Conservation (phyloP, 2,113 vertebrate species). For the Platysteira castanea region DNA sequence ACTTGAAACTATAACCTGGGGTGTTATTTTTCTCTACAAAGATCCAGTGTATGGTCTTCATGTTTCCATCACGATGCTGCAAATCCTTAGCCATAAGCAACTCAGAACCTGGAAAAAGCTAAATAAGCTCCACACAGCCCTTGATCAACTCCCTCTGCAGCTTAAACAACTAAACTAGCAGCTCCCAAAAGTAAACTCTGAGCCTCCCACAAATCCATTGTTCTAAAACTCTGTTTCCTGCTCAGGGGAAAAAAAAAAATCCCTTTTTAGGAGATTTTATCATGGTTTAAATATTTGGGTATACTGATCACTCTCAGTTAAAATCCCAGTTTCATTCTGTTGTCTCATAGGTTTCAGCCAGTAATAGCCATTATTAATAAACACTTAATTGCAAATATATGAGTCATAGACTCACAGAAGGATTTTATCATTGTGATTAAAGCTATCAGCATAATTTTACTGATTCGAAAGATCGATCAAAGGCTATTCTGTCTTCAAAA, state of each 20-base stretch:
- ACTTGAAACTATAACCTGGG: neutral
- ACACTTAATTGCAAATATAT: neutral
- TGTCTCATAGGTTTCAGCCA: neutral
- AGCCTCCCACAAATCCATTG: neutral
- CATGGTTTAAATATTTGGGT: neutral
- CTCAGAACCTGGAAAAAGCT: neutral
- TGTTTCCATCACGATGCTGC: neutral
- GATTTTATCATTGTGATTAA: neutral
- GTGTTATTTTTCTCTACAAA: neutral
- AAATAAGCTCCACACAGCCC: neutral
- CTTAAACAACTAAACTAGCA: neutral
- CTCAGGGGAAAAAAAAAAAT: neutral
- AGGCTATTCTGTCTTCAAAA: neutral
- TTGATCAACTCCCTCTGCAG: neutral
- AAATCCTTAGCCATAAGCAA: neutral
- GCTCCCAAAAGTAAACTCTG: neutral
- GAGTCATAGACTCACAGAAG: neutral
- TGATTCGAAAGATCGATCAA: neutral
- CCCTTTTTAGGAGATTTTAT: neutral
- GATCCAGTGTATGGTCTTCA: neutral
- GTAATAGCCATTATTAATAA: neutral
- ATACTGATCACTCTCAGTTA: neutral
- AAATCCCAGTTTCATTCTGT: neutral
- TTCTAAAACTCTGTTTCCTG: neutral
- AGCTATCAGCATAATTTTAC: neutral